phyloP scores from a whole-genome alignment of 2,888 invertebrate genomes.

The Pammene fasciana region DNA sequence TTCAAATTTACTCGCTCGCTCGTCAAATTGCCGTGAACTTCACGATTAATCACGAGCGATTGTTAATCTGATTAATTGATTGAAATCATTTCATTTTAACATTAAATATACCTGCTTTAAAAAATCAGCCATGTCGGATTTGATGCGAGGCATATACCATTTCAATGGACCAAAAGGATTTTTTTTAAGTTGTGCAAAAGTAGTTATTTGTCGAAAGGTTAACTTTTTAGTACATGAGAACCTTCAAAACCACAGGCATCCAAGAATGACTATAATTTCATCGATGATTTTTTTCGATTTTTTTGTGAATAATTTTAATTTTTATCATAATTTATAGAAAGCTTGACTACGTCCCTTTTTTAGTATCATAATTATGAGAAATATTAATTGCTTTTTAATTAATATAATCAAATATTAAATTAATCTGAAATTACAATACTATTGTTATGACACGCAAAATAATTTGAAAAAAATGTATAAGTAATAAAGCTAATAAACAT shows the following conservation, averaged over 20 bases:
- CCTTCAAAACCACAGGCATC: background rate
- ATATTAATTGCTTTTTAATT: too few relatives aligned
- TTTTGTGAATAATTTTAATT: background rate
- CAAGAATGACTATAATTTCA: background rate
- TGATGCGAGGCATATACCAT: too few relatives aligned
- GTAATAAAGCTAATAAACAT: too few relatives aligned
- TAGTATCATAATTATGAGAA: background rate
- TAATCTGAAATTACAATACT: too few relatives aligned
- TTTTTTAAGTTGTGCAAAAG: too few relatives aligned
- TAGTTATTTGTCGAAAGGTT: too few relatives aligned
- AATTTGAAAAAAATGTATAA: too few relatives aligned
- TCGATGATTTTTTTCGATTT: background rate
- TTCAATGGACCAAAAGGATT: too few relatives aligned
- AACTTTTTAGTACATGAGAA: background rate
- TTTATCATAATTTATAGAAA: background rate
- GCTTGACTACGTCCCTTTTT: background rate
- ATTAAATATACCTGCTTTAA: too few relatives aligned
- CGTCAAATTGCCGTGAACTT: conserved; percentile 52
- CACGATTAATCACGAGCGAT: conserved; percentile 43
- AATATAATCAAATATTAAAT: too few relatives aligned
- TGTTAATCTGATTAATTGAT: conserved; percentile 20
- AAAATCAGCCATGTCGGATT: too few relatives aligned
- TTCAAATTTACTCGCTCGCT: conserved; percentile 46
- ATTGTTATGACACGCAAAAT: too few relatives aligned
- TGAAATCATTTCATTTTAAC: background rate